Conservation (phyloP, 2,113 vertebrate genomes). For the Tragelaphus imberbis region DNA sequence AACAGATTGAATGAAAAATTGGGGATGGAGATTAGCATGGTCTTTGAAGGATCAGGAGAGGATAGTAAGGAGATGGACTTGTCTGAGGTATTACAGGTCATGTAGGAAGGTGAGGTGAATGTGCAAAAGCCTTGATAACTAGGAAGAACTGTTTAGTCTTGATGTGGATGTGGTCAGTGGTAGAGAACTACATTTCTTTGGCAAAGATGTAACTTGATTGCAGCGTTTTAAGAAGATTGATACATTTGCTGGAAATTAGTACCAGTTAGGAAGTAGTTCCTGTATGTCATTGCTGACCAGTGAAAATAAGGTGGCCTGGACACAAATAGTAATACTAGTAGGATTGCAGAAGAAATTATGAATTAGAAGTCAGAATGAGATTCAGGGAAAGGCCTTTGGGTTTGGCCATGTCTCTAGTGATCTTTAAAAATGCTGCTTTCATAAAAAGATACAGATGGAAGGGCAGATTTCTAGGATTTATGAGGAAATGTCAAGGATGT, state of each 20-base stretch:
- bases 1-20: not conserved
- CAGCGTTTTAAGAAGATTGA: not conserved
- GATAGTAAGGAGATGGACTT: not conserved
- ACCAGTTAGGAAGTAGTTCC: not conserved
- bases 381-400: not conserved
- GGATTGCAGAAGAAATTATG: not conserved
- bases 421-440: constrained; percentile 11
- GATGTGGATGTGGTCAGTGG: not conserved
- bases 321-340: not conserved
- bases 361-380: not conserved
- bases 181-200: not conserved
- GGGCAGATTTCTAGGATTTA: not conserved
- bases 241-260: not conserved
- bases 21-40: not conserved
- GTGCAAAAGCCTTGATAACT: not conserved
- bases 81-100: not conserved
- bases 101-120: not conserved
- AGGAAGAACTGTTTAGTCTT: not conserved
- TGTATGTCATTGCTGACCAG: not conserved
- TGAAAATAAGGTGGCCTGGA: not conserved
- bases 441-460: not conserved
- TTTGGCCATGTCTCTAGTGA: constrained; percentile 9
- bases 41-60: not conserved
- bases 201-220: not conserved
- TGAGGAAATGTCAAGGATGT: not conserved